Conservation (phyloP, 1,140 invertebrate species). For the Eupristina koningsbergeri region DNA sequence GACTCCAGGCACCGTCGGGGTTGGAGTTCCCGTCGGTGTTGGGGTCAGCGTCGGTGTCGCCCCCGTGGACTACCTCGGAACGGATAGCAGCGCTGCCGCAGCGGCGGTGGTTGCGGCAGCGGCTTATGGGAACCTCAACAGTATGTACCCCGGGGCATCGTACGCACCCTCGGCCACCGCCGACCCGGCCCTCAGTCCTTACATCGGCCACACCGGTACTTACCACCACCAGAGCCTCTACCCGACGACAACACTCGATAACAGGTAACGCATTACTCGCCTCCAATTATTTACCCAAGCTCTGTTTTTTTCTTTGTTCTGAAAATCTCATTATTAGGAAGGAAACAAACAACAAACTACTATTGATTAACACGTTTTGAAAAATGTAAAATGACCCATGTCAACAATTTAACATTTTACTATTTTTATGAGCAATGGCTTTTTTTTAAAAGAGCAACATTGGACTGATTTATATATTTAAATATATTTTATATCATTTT, state of each 20-base stretch:
- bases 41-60: constrained; percentile 64
- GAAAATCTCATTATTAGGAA: neutral
- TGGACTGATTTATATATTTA: too few species aligned
- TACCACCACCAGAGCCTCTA: constrained; percentile 79
- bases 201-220: constrained; percentile 83
- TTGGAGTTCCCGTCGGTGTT: neutral
- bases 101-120: constrained; percentile 83
- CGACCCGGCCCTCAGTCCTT: constrained; percentile 75
- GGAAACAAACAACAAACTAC: too few species aligned
- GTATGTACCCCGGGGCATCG: constrained; percentile 82
- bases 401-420: too few species aligned
- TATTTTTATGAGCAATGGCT: too few species aligned
- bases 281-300: neutral
- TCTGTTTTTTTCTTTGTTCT: neutral
- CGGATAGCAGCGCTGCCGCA: constrained; percentile 77
- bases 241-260: constrained; percentile 80
- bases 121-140: constrained; percentile 87
- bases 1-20: constrained; percentile 38
- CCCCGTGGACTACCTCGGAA: constrained; percentile 79
- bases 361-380: too few species aligned
- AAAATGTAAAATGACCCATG: too few species aligned
- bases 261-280: constrained; percentile 71
- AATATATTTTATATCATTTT: too few species aligned
- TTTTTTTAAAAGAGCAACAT: too few species aligned
- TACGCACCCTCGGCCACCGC: constrained; percentile 77